phyloP scores from a whole-genome alignment of 2,797 vertebrate genomes.

The Enteromius viviparus region DNA sequence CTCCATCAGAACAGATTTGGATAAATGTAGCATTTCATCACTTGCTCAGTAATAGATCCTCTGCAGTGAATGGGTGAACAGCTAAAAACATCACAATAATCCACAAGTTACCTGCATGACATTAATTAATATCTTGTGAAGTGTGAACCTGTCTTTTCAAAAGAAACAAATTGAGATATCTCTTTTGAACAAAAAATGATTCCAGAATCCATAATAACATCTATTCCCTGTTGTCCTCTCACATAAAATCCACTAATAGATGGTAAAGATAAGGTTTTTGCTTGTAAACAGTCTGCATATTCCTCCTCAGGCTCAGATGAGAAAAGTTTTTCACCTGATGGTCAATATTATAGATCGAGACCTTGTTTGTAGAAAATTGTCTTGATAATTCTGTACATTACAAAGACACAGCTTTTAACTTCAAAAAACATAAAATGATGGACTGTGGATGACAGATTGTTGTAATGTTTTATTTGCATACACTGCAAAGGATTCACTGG shows the following conservation, averaged over 20 bases:
- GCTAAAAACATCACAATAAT: neutral
- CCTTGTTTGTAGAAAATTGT: no score
- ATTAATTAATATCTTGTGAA: neutral
- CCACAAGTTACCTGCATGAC: neutral
- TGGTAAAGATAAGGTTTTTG: neutral
- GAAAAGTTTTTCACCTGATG: neutral
- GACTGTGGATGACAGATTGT: neutral
- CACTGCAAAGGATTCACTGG: neutral
- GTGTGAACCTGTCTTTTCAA: neutral
- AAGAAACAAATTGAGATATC: neutral
- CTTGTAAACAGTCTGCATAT: neutral
- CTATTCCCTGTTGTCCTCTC: neutral
- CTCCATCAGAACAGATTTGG: neutral
- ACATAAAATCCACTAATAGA: neutral
- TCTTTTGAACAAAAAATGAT: neutral
- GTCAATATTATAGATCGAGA: no score
- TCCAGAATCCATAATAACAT: neutral
- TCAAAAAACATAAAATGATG: neutral
- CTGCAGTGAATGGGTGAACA: neutral
- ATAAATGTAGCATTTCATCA: neutral
- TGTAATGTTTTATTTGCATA: neutral
- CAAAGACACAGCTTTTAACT: neutral
- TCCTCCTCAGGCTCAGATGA: neutral
- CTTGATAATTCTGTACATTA: no score
- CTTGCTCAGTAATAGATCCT: neutral